Percentiles rank a stretch among this genome's conserved stretches.
These are phyloP conservation scores for Channa maculata DNA, from an alignment of 2,113 vertebrate species.

Conservation along the genomic window DNA sequence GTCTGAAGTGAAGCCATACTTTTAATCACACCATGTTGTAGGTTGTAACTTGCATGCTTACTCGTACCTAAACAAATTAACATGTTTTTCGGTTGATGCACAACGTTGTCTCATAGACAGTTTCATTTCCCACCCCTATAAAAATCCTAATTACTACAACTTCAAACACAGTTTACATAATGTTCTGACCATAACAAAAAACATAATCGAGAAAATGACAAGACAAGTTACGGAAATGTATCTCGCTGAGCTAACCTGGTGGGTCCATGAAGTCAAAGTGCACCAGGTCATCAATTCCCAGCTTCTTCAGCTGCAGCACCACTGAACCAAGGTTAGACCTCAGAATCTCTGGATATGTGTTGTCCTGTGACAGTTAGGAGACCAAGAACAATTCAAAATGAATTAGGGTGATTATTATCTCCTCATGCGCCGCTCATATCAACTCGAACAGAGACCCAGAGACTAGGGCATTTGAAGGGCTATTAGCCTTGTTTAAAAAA, in stretches of 20 bases:
- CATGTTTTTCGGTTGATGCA: too few relatives aligned
- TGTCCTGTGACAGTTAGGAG: constrained; percentile 85
- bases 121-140: too few relatives aligned
- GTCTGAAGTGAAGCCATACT: too few relatives aligned
- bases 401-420: constrained; percentile 68
- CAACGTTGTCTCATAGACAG: too few relatives aligned
- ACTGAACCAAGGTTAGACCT: constrained; percentile 96
- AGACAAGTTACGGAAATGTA: too few relatives aligned
- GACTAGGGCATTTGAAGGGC: constrained; percentile 62
- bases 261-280: constrained; percentile 99
- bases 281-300: constrained; percentile 97
- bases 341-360: constrained; percentile 97
- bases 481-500: constrained; percentile 72
- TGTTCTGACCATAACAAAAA: too few relatives aligned
- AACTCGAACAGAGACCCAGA: constrained; percentile 46
- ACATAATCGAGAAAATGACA: too few relatives aligned
- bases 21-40: too few relatives aligned
- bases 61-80: too few relatives aligned
- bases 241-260: constrained; percentile 85
- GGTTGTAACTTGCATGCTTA: too few relatives aligned
- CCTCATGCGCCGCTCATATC: constrained; percentile 56
- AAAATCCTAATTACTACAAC: too few relatives aligned
- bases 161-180: too few relatives aligned
- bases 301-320: constrained; percentile 95
- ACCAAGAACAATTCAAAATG: constrained; percentile 46